Conservation (phyloP, 2,797 vertebrate species). For the Notolepis coatsorum region DNA sequence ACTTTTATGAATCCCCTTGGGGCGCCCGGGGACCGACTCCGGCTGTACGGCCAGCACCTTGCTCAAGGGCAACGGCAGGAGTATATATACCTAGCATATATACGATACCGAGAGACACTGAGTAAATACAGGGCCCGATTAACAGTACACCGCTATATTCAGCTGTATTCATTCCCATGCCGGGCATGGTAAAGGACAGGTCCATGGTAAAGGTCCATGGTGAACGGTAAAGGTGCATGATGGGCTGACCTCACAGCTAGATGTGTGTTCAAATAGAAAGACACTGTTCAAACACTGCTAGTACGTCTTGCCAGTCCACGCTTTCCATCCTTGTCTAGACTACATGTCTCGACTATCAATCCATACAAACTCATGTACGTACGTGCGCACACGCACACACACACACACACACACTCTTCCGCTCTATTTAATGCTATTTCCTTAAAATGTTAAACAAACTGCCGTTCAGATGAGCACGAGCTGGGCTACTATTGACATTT, state of each 20-base stretch:
- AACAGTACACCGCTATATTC: background rate
- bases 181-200: too few relatives aligned
- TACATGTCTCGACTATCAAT: slow-evolving; percentile 18
- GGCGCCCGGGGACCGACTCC: too few relatives aligned
- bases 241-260: background rate
- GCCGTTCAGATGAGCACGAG: background rate
- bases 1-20: too few relatives aligned
- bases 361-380: too few relatives aligned
- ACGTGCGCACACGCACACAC: background rate
- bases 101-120: background rate
- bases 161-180: background rate
- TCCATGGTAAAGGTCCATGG: too few relatives aligned
- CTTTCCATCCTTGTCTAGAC: slow-evolving; percentile 9
- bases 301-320: too few relatives aligned
- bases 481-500: background rate
- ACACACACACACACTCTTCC: background rate
- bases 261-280: background rate
- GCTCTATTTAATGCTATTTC: background rate
- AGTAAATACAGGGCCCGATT: background rate
- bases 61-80: too few relatives aligned
- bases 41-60: too few relatives aligned
- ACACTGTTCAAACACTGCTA: slow-evolving; percentile 18
- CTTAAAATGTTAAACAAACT: slow-evolving; percentile 4
- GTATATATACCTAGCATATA: too few relatives aligned
- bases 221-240: background rate